These are phyloP conservation scores for Rallus limicola DNA, from an alignment of 2,113 vertebrate genomes.

Conservation along the genomic window DNA sequence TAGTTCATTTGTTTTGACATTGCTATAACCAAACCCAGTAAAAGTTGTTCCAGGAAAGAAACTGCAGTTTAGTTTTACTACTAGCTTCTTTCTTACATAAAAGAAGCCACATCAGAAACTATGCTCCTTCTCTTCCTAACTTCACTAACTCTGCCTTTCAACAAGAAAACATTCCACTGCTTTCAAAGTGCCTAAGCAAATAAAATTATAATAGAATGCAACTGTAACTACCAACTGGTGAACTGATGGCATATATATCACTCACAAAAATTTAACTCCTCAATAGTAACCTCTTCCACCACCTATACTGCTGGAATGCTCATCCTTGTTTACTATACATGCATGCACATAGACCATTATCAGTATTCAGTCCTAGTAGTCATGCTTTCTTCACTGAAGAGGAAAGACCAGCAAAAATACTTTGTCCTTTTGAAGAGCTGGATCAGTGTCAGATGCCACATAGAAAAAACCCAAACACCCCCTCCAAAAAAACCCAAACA, in stretches of 20 bases:
- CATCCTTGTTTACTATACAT: constrained; percentile 10
- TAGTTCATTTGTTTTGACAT: background rate
- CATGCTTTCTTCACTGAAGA: background rate
- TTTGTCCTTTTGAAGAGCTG: background rate
- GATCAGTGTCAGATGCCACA: background rate
- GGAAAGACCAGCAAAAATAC: constrained; percentile 3
- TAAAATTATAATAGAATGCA: background rate
- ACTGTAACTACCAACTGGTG: background rate
- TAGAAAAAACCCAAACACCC: too few species aligned
- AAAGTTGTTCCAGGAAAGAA: background rate
- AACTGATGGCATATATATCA: background rate
- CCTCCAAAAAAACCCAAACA: too few species aligned
- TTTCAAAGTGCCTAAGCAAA: constrained; percentile 16
- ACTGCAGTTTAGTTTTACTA: background rate
- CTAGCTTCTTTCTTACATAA: background rate
- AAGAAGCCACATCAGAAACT: background rate
- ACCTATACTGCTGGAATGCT: constrained; percentile 5
- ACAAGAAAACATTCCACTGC: background rate
- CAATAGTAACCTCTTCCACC: background rate
- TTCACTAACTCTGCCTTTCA: constrained; percentile 15
- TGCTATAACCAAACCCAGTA: background rate
- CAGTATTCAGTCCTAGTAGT: background rate
- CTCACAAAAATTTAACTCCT: background rate
- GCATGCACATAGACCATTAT: background rate
- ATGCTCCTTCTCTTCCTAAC: background rate